Evolutionary conservation across 2,113 vertebrate species (phyloP), one percentile per base, ranked within the genome.

Genomic region (Carassius auratus): DNA sequence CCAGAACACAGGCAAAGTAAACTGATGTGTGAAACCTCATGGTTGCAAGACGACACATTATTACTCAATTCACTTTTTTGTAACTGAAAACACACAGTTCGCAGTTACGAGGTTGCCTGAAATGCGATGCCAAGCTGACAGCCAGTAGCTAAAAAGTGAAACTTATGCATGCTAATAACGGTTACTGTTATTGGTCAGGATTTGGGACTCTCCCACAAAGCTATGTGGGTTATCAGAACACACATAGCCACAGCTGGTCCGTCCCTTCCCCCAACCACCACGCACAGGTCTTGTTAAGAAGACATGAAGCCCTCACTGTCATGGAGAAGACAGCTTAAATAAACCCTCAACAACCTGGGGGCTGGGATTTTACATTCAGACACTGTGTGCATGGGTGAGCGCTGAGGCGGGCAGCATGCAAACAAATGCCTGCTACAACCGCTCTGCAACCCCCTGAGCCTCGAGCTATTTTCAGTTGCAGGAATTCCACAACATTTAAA

Each of bases 191-290:
- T n/a, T 69, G 80, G 62, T 82, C 26, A 52, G 45, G 5, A 82
- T 82, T 69, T 82, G 64, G 80, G 64, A 52, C 80, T 69, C 80
- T 82, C 80, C 45, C 80, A n/a, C 26, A 69, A 52, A 68, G 42
- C 79, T 26, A 66, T 69, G 64, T n/a, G 80, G 80, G 64, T 82
- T 82, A 82, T 69, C 80, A 69, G 80, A 82, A 82, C 64, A 68
- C 79, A 21, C 68, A 68, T 52, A 36, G 79, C 79, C 17, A 68
- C 61, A 81, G 79, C 79, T 81, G 79, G 61, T 36, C 80, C 15
- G 1, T 52, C 80, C 80, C 80, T 69, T 82, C 80, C 62, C 80
- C 80, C 80, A 82, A 68, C 17, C 26, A 69, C 55, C 15, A 2
- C 0, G 64, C 45, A 19, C 10, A 69, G 80, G 45, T 64, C 80